Evolutionary conservation across 2,888 invertebrate genomes (phyloP).

Genomic region (Molorchus minor): DNA sequence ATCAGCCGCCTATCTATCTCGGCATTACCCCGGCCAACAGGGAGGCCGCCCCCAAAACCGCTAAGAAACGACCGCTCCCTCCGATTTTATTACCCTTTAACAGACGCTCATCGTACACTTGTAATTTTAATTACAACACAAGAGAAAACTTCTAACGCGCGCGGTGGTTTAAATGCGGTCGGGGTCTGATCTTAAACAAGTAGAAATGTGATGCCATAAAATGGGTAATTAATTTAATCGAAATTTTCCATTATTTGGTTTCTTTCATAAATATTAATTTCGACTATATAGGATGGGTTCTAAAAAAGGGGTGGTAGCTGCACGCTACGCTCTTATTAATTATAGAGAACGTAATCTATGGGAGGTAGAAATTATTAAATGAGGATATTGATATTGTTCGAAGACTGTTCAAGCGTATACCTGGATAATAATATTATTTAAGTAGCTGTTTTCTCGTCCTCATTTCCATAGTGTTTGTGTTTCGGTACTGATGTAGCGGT

Average conservation of each 20-base stretch:
- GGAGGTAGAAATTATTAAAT: constrained; percentile 8
- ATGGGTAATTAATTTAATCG: constrained; percentile 51
- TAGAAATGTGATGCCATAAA: constrained; percentile 42
- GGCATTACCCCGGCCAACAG: constrained; percentile 38
- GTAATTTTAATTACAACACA: constrained; percentile 41
- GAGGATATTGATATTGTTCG: too few relatives aligned
- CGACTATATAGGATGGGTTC: constrained; percentile 29
- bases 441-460: too few relatives aligned
- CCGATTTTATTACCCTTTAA: constrained; percentile 38
- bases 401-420: too few relatives aligned
- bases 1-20: constrained; percentile 61
- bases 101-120: constrained; percentile 39
- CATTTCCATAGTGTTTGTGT: too few relatives aligned
- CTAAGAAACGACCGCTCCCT: constrained; percentile 40
- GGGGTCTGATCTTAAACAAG: constrained; percentile 29
- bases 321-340: constrained; percentile 33
- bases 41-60: constrained; percentile 34
- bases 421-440: too few relatives aligned
- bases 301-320: constrained; percentile 16
- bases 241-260: constrained; percentile 44
- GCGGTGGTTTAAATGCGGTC: constrained; percentile 17
- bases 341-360: constrained; percentile 2
- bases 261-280: constrained; percentile 45
- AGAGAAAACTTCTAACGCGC: constrained; percentile 31
- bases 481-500: too few relatives aligned